Base-by-base conservation (phyloP, 2,888 invertebrate genomes). In the Aphodius granarius region DNA sequence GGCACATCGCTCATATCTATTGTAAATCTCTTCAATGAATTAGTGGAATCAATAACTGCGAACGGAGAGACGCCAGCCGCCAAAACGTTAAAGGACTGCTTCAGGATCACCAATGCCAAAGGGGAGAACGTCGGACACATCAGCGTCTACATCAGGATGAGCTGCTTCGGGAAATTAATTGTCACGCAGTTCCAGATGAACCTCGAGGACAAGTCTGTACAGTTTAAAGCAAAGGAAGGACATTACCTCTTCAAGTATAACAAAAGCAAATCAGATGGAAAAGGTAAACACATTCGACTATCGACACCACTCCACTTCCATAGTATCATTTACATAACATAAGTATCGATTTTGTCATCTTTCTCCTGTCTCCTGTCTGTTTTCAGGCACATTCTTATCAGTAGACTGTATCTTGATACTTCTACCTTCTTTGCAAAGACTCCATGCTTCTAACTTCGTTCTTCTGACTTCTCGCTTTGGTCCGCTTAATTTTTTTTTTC, bases 111-210 rank as follows among this genome's bases (percentile, higher is more conserved):
- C 1, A 89, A 89, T 43, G 83, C 88, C 0, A 89, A 89, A 64
- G 89, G 89, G 0, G 85, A 86, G 5, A 86, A 88, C 78, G 89
- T 91, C 2, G 92, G 92, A 4, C 89, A 90, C 78, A 89, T 92
- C 13, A 84, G 89, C 0, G 89, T 92, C 82, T 92, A 91, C 84
- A 86, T 92, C 66, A 87, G 93, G 9, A 89, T 91, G 83, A 91
- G 92, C 5, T 92, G 92, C 81, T 92, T 92, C 80, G 93, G 93
- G 1, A 90, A 90, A 80, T 83, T 90, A 75, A 92, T 93, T 21
- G 89, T 92, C 13, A 93, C 93, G 0, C 91, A 90, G 81, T 93
- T 93, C 83, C 91, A 92, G 81, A 88, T 89, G 87, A 87, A 87
- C 79, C 75, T 87, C 72, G 84, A 86, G 18, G 87, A 88, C 75